phyloP scores from a whole-genome alignment of 2,888 invertebrate species.

The Pimpla rufipes region DNA sequence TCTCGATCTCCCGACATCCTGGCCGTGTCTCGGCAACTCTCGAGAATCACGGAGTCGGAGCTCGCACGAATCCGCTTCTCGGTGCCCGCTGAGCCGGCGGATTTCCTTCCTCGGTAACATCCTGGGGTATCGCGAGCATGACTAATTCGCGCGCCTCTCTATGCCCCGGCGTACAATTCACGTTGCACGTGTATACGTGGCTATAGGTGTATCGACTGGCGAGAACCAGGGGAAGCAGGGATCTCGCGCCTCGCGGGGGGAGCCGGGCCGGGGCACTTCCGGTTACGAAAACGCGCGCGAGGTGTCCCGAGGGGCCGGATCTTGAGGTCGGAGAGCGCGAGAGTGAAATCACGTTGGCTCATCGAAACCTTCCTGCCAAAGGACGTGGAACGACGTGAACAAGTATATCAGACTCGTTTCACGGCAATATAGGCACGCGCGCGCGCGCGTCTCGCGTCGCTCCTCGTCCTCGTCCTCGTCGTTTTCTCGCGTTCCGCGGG shows the following conservation, averaged over 20 bases:
- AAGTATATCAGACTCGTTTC: conserved; percentile 10
- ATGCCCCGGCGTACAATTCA: conserved; percentile 17
- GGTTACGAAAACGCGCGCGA: conserved; percentile 49
- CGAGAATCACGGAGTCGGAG: conserved; percentile 34
- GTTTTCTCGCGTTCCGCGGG: background rate
- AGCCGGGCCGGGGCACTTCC: conserved; percentile 34
- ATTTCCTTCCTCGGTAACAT: conserved; percentile 36
- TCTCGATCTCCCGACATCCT: conserved; percentile 52
- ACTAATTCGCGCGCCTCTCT: conserved; percentile 20
- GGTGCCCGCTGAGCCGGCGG: conserved; percentile 20
- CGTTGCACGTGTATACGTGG: conserved; percentile 12
- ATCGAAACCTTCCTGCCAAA: conserved; percentile 17
- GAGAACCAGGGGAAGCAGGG: background rate
- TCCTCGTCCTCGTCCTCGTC: background rate
- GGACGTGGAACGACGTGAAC: conserved; percentile 7
- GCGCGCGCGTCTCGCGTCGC: too few relatives aligned
- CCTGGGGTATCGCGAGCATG: conserved; percentile 3
- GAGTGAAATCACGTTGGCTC: conserved; percentile 46
- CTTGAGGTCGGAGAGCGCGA: conserved; percentile 1
- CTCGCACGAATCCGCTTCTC: conserved; percentile 39
- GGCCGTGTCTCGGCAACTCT: conserved; percentile 18
- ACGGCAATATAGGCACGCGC: background rate
- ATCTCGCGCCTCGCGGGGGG: too few relatives aligned
- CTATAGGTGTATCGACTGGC: background rate
- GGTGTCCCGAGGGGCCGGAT: conserved; percentile 24